phyloP scores from a whole-genome alignment of 2,888 invertebrate species.

The Oxycera nigricornis region DNA sequence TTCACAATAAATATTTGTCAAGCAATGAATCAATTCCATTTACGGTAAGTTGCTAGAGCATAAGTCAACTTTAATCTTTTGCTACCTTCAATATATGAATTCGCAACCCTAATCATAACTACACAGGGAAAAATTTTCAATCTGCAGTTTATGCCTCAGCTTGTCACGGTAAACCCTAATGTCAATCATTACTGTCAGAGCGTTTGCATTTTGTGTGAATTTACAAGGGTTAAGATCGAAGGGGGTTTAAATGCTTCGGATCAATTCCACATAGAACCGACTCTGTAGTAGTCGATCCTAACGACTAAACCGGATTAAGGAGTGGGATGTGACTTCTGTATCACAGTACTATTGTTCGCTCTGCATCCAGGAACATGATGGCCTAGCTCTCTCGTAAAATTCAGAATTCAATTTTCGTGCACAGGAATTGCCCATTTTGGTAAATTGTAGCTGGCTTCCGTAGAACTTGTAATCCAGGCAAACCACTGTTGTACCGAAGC shows the following conservation, averaged over 20 bases:
- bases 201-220: slow-evolving; percentile 45
- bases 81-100: too few relatives aligned
- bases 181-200: slow-evolving; percentile 47
- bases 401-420: slow-evolving; percentile 47
- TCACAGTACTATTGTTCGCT: slow-evolving; percentile 27
- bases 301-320: slow-evolving; percentile 12
- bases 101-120: slow-evolving; percentile 5
- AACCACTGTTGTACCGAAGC: not conserved
- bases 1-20: too few relatives aligned
- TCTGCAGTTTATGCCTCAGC: slow-evolving; percentile 45
- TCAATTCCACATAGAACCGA: slow-evolving; percentile 28
- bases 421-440: slow-evolving; percentile 46
- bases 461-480: slow-evolving; percentile 29
- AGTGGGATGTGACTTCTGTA: slow-evolving; percentile 44
- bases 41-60: too few relatives aligned
- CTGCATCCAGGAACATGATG: not conserved
- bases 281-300: slow-evolving; percentile 14
- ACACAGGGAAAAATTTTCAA: slow-evolving; percentile 43
- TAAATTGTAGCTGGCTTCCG: slow-evolving; percentile 45
- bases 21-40: too few relatives aligned
- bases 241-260: slow-evolving; percentile 26
- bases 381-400: slow-evolving; percentile 41
- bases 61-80: too few relatives aligned
- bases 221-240: slow-evolving; percentile 31
- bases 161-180: slow-evolving; percentile 47